These are phyloP conservation scores for Isurus oxyrinchus DNA, from an alignment of 2,113 vertebrate species.

Conservation along the genomic window DNA sequence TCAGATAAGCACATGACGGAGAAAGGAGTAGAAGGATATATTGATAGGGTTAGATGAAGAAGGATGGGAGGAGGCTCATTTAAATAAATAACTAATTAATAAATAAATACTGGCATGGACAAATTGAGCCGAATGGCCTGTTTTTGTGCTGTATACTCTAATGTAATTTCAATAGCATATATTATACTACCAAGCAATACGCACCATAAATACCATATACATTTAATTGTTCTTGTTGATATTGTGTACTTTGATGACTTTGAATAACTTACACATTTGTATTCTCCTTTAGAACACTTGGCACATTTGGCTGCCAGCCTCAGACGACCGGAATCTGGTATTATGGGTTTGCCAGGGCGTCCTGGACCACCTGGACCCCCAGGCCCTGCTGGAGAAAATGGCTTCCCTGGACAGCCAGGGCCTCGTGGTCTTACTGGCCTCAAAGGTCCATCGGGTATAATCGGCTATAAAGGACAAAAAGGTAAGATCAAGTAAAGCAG, in stretches of 20 bases:
- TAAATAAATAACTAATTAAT: no score
- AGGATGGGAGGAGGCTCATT: not conserved
- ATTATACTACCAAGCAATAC: not conserved
- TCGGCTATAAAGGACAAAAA: slow-evolving; percentile 84
- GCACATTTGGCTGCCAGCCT: slow-evolving; percentile 90
- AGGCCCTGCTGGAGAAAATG: slow-evolving; percentile 78
- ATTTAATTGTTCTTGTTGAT: not conserved
- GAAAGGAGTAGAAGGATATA: not conserved
- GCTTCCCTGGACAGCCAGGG: slow-evolving; percentile 84
- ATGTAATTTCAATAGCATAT: not conserved
- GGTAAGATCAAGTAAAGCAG: slow-evolving; percentile 56
- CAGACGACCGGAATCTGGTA: slow-evolving; percentile 81
- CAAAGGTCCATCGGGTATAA: slow-evolving; percentile 78
- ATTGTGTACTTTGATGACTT: not conserved
- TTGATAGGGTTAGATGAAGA: not conserved
- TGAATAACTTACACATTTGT: slow-evolving; percentile 8
- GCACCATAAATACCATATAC: not conserved
- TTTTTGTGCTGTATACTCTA: not conserved
- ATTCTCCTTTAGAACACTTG: slow-evolving; percentile 74
- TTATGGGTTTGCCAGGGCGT: slow-evolving; percentile 76
- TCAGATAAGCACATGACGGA: not conserved
- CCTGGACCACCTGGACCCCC: slow-evolving; percentile 81
- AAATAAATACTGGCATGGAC: not conserved
- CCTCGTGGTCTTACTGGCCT: slow-evolving; percentile 85
- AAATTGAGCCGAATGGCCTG: not conserved